These are phyloP conservation scores for Coptodon bakossiorum DNA, from an alignment of 2,113 vertebrate genomes.

Conservation along the genomic window DNA sequence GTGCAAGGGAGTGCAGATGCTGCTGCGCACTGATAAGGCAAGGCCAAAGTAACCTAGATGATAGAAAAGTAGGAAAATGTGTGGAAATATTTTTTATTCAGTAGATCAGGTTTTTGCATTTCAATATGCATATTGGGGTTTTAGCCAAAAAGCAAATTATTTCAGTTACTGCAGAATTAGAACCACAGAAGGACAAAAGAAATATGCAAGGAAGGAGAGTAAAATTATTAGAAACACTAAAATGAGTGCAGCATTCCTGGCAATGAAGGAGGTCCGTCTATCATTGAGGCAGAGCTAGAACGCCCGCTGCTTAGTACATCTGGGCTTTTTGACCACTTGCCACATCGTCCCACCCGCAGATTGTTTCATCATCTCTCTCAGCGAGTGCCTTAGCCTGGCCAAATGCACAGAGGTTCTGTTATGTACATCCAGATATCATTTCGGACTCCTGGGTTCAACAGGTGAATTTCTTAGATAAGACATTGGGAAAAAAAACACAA, in stretches of 20 bases:
- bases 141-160: not conserved
- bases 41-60: conserved; percentile 39
- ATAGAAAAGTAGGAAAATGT: conserved; percentile 10
- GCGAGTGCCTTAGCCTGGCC: conserved; percentile 42
- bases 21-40: conserved; percentile 46
- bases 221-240: conserved; percentile 22
- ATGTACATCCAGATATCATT: conserved; percentile 59
- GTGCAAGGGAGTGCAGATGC: conserved; percentile 38
- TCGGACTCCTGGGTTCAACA: conserved; percentile 49
- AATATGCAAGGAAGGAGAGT: not conserved
- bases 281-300: conserved; percentile 41
- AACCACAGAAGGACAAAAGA: not conserved
- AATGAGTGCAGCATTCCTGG: conserved; percentile 55
- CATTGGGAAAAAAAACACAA: not conserved
- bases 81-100: not conserved
- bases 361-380: conserved; percentile 65
- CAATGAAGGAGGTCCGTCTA: conserved; percentile 41
- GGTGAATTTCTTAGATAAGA: conserved; percentile 44
- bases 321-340: conserved; percentile 62
- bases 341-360: conserved; percentile 61
- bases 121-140: not conserved
- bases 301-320: conserved; percentile 56
- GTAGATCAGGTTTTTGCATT: not conserved
- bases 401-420: conserved; percentile 36
- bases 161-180: not conserved